Base-by-base conservation (phyloP, 2,888 invertebrate species). In the Hirtodrosophila confusa region DNA sequence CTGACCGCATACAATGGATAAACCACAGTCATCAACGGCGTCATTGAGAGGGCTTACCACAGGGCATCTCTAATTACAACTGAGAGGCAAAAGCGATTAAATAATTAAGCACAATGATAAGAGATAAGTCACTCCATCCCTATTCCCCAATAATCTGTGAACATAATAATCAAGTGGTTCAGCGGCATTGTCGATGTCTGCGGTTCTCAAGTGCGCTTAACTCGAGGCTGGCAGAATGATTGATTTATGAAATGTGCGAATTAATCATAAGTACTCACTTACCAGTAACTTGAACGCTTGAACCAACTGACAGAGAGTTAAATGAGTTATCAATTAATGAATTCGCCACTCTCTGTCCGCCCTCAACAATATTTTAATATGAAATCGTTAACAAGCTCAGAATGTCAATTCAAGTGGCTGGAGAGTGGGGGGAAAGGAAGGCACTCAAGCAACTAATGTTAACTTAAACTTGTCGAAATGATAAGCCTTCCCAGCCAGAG, bases 221-320 rank as follows among this genome's bases (percentile, higher is more conserved):
- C 27, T 48, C 12, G 7, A 33, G 29, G 17, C 37, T 48, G 23
- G 11, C 55, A 33, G 31, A 35, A 9, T 39, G 31, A 33, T 39
- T 17, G 12, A 53, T 67, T 24, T 7, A 6, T 23, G 45, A 47
- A 39, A 35, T 49, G 17, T n/a, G 31, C n/a, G 11, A 51, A 74
- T 74, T 43, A 55, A 44, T 74, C 55, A 69, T 3, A 36, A 43
- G 37, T 48, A 45, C 23, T 33, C 27, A n/a, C n/a, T 29, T 3
- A 12, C 24, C 4, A 49, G 7, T 45, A 9, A 23, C 23, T 23
- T 17, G 47, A 44, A 35, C 10, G 8, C 33, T 17, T 3, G 45
- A 43, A 29, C 24, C 17, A 12, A 44, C 24, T 33, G 39, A 23
- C 23, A 17, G 24, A 39, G 9, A 40, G 11, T 17, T 7, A 39